These are phyloP conservation scores for Drosophila longiperda DNA, from an alignment of 2,888 invertebrate genomes.

Conservation along the genomic window DNA sequence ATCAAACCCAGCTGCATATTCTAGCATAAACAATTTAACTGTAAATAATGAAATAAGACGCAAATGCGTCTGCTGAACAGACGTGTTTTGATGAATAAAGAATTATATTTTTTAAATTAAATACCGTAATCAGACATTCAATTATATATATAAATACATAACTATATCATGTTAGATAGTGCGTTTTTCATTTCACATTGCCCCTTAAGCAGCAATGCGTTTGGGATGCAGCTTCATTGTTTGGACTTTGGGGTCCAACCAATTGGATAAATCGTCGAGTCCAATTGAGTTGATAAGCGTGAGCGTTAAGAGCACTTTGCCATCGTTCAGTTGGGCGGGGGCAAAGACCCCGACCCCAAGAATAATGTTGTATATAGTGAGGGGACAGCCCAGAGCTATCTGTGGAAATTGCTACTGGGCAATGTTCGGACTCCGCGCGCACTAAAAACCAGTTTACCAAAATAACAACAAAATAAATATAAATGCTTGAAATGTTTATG, in stretches of 20 bases:
- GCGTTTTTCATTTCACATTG: conserved; percentile 20
- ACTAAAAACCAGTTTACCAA: conserved; percentile 54
- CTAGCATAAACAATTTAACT: too few species aligned
- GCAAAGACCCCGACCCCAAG: conserved; percentile 58
- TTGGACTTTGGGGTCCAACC: conserved; percentile 7
- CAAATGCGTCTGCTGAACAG: too few species aligned
- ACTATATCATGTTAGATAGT: neutral
- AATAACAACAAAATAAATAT: conserved; percentile 33
- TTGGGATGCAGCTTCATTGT: conserved; percentile 12
- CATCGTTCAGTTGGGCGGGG: conserved; percentile 46
- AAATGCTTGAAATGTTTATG: conserved; percentile 54
- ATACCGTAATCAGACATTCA: too few species aligned
- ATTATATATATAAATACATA: neutral
- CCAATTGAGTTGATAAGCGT: conserved; percentile 65
- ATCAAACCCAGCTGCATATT: too few species aligned
- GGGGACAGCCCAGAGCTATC: conserved; percentile 27
- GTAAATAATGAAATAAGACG: too few species aligned
- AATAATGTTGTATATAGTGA: conserved; percentile 34
- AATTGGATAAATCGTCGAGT: conserved; percentile 44
- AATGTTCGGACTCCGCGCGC: conserved; percentile 21
- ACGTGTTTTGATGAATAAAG: too few species aligned
- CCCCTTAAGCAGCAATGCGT: neutral
- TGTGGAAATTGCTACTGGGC: conserved; percentile 35
- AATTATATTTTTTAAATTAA: too few species aligned
- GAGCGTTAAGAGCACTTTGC: conserved; percentile 43